Base-by-base conservation (phyloP, 2,888 invertebrate species). In the Drosophila gaucha region DNA sequence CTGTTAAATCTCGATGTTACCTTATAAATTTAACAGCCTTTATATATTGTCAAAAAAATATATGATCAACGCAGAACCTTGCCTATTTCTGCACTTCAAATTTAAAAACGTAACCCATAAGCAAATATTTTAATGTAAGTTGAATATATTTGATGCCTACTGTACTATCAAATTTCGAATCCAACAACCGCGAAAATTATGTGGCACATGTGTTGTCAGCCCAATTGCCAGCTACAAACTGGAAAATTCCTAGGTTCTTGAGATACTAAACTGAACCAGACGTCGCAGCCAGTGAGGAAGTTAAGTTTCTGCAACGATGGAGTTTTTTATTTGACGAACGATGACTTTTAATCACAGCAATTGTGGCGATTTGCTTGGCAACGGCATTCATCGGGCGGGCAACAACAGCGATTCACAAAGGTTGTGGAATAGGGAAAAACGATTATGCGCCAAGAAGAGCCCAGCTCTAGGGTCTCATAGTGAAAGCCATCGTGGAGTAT, bases 401-500 rank as follows among this genome's bases (percentile, higher is more conserved):
- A 86, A 33, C 59, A 64, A 31, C 82, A 82, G 6, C 6, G 41
- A 22, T 35, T 41, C 6, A 47, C 0, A 26, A 80, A 38, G 0
- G 50, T 46, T 2, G 69, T 49, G 5, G 38, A 50, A 3, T 47
- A 67, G 1, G 92, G 92, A 36, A 90, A 91, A 1, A 90, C 89
- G 30, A 91, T 77, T 8, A 82, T 89, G 59, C 86, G 91, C 59
- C 74, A 78, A 0, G 47, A 3, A 0, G 43, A 58, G 1, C 49
- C 36, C 1, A 73, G 10, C 0, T 63, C 18, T 6, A 91, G 33
- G 3, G 82, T 82, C 71, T 91, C 91, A 58, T 85, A 91, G 60
- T 91, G 91, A 57, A 85, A 89, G 2, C 85, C 86, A 5, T 86
- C 73, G 12, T 83, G 73, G 3, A 90, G 60, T 0, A 66, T 16